phyloP scores from a whole-genome alignment of 1,140 invertebrate genomes.

The Lineus longissimus region DNA sequence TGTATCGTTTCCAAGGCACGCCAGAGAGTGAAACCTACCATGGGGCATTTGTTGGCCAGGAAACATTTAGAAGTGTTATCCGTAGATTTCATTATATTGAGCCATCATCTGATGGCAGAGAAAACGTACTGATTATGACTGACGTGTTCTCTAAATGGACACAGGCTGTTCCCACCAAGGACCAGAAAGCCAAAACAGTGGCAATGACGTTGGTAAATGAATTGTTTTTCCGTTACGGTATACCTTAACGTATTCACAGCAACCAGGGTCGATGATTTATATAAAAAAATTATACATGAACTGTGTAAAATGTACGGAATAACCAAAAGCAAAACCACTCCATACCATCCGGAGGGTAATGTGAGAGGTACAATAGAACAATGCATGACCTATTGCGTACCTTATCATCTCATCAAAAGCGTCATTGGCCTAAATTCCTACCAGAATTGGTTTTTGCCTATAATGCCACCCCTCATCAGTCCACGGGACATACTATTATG shows the following conservation, averaged over 20 bases:
- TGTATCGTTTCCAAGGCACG: slow-evolving; percentile 18
- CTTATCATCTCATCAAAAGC: slow-evolving; percentile 15
- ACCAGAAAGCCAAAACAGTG: slow-evolving; percentile 18
- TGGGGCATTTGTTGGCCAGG: slow-evolving; percentile 13
- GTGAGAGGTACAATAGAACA: slow-evolving; percentile 27
- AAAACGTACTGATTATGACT: slow-evolving; percentile 29
- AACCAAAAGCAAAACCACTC: slow-evolving; percentile 18
- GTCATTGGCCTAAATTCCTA: slow-evolving; percentile 17
- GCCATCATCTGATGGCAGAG: slow-evolving; percentile 7
- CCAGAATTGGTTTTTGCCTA: slow-evolving; percentile 18
- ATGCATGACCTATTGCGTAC: slow-evolving; percentile 23
- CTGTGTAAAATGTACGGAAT: slow-evolving; percentile 18
- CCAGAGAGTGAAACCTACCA: slow-evolving; percentile 7
- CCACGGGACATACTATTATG: too few relatives aligned
- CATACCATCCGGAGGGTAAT: slow-evolving; percentile 27
- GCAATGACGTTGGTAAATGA: slow-evolving; percentile 20
- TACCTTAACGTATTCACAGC: slow-evolving; percentile 18
- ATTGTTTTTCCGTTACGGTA: slow-evolving; percentile 18
- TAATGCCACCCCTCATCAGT: slow-evolving; percentile 17
- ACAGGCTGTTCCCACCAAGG: slow-evolving; percentile 15
- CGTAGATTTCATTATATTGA: slow-evolving; percentile 20
- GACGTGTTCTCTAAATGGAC: slow-evolving; percentile 24
- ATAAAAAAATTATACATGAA: not conserved
- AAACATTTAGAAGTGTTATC: slow-evolving; percentile 20
- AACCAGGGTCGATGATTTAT: slow-evolving; percentile 22